Evolutionary conservation across 2,888 invertebrate species (phyloP).

Genomic region (Dioctria linearis): DNA sequence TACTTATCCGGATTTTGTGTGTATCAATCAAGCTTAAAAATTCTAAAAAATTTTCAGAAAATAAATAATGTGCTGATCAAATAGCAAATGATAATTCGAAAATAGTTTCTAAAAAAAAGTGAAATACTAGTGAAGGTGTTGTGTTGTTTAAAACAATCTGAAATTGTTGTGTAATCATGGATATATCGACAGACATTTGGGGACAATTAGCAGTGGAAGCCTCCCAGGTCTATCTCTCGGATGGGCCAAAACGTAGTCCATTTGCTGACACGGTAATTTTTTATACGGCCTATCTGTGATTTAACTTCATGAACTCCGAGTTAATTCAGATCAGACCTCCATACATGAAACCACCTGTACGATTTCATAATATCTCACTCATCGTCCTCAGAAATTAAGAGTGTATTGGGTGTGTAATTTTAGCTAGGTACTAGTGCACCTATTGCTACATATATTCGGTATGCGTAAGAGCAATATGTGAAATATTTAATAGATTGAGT

Average conservation of each 20-base stretch:
- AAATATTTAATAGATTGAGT: too few species aligned
- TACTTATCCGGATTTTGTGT: constrained; percentile 19
- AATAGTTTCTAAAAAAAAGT: background rate
- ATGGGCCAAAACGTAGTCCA: constrained; percentile 85
- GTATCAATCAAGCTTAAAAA: too few species aligned
- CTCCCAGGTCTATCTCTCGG: constrained; percentile 87
- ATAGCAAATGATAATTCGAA: background rate
- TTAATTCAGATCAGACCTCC: too few species aligned
- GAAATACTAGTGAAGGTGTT: background rate
- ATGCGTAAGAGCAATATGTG: too few species aligned
- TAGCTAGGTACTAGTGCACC: too few species aligned
- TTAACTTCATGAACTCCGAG: too few species aligned
- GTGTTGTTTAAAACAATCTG: constrained; percentile 8
- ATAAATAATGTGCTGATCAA: constrained; percentile 8
- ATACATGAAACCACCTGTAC: too few species aligned
- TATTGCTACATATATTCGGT: too few species aligned
- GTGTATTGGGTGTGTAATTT: too few species aligned
- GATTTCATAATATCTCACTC: too few species aligned
- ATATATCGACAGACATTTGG: constrained; percentile 86
- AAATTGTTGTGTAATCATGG: constrained; percentile 71
- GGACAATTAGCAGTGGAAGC: constrained; percentile 91
- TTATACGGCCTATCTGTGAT: background rate
- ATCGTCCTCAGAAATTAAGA: too few species aligned
- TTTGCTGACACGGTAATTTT: constrained; percentile 86
- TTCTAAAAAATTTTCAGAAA: background rate